Evolutionary conservation across 2,113 vertebrate genomes (phyloP).

Genomic region (Menura novaehollandiae): DNA sequence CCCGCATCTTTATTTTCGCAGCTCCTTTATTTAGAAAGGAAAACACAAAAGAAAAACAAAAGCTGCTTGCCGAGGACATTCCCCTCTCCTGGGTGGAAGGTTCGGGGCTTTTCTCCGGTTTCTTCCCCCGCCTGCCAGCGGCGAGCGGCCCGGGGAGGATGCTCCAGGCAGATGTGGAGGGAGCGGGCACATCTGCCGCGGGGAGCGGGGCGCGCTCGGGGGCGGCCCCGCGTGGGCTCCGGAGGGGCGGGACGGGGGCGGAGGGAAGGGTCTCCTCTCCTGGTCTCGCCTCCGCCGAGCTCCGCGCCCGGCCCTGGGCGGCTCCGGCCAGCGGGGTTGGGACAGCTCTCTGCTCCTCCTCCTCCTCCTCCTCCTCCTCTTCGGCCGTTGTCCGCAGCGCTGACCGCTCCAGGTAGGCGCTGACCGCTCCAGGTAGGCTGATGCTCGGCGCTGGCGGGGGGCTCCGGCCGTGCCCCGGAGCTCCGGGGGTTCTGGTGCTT

Average conservation of each 20-base stretch:
- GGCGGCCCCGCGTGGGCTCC: neutral
- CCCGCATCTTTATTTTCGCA: neutral
- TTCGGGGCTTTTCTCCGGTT: no score
- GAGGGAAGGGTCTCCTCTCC: neutral
- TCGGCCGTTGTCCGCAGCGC: neutral
- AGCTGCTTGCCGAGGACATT: neutral
- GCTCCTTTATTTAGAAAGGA: neutral
- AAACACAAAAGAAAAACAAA: neutral
- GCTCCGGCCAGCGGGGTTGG: neutral
- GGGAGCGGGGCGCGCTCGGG: neutral
- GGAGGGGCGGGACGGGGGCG: neutral
- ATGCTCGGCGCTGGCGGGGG: neutral
- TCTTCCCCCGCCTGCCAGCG: neutral
- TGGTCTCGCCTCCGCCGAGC: neutral
- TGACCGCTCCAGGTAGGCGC: neutral
- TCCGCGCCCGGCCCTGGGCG: neutral
- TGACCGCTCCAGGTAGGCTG: neutral
- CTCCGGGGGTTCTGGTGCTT: accelerated
- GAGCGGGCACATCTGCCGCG: neutral
- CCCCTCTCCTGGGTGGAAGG: accelerated
- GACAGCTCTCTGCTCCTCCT: neutral
- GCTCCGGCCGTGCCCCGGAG: neutral
- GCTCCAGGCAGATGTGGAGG: neutral
- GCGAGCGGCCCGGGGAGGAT: neutral
- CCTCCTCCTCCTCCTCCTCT: no score